A percentile compares a stretch with the other conserved stretches of the same genome.
phyloP scores from a whole-genome alignment of 2,888 invertebrate genomes.

The Nesidiocoris tenuis region DNA sequence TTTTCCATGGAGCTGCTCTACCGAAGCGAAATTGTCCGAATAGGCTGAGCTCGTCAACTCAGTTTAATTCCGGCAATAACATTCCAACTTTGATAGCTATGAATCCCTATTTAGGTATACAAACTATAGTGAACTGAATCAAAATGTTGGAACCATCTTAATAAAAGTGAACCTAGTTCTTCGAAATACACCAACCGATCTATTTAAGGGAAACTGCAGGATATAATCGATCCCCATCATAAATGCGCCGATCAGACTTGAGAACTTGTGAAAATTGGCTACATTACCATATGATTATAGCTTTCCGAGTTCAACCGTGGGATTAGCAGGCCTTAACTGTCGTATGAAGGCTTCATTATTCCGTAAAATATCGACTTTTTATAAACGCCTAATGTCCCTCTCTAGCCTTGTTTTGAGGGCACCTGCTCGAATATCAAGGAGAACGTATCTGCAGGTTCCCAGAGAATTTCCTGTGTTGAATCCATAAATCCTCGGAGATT shows the following conservation, averaged over 20 bases:
- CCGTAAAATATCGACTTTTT: not conserved
- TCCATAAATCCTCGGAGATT: not conserved
- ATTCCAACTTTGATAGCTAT: too few relatives aligned
- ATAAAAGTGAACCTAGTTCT: too few relatives aligned
- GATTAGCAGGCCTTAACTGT: not conserved
- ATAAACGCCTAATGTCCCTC: not conserved
- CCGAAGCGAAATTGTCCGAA: too few relatives aligned
- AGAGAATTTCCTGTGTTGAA: not conserved
- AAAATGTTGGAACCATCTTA: too few relatives aligned
- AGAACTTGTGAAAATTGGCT: not conserved
- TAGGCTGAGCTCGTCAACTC: too few relatives aligned
- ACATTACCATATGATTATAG: not conserved
- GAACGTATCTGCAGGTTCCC: not conserved
- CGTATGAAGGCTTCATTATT: not conserved
- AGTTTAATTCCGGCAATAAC: too few relatives aligned
- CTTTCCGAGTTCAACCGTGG: not conserved
- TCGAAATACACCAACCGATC: too few relatives aligned
- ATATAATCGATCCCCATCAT: not conserved
- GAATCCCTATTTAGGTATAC: too few relatives aligned
- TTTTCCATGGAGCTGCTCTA: too few relatives aligned
- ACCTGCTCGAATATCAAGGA: not conserved
- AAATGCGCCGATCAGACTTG: not conserved
- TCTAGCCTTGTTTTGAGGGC: not conserved
- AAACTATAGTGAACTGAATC: too few relatives aligned
- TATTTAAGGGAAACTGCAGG: not conserved